Evolutionary conservation across 1,140 invertebrate species (phyloP), one percentile per base, ranked within the genome.

Genomic region (Dinothrombium tinctorium): DNA sequence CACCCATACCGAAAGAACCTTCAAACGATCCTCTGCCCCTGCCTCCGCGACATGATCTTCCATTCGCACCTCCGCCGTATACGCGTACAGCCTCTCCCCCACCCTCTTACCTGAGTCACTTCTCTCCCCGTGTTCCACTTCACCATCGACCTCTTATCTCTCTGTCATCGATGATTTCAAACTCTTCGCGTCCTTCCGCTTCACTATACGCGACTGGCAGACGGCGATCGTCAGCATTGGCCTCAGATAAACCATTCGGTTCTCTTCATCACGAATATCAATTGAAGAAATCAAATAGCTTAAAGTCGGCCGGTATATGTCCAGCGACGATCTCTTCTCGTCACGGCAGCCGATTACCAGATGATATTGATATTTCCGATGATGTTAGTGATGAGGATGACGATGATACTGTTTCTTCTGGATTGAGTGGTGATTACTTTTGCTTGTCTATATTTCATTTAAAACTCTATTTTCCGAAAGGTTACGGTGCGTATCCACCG

Each of bases 401-500:
- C 17, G 37, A 38, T 24, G 37, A 38, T 26, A 53, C 51, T 12
- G 43, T 53, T 14, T 53, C 52, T 33, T 53, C 52, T 26, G 49
- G 49, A 15, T 39, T 50, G 5, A 25, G 22, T 38, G 37, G 37
- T 38, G 9, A 25, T 21, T 37, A 8, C 15, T 19, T 8, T 33
- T n/a, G 12, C 28, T 29, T 29, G 12, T 29, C 12, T 29, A n/a
- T 29, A 29, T 29, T 2, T 15, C 12, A 29, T 11, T 29, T 29
- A 29, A 29, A 29, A 29, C 15, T 24, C 25, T 36, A 28, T 41
- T 7, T 33, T 42, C 25, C 26, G 20, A 45, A 56, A 73, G 75
- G 74, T 53, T 76, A 78, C 56, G 73, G 74, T 56, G 74, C 76
- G 41, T 80, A 76, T 56, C 75, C 76, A 47, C 73, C 75, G 25